Evolutionary conservation across 23 tunicate species (phyloP).

Genomic region (Halocynthia aurantium): DNA sequence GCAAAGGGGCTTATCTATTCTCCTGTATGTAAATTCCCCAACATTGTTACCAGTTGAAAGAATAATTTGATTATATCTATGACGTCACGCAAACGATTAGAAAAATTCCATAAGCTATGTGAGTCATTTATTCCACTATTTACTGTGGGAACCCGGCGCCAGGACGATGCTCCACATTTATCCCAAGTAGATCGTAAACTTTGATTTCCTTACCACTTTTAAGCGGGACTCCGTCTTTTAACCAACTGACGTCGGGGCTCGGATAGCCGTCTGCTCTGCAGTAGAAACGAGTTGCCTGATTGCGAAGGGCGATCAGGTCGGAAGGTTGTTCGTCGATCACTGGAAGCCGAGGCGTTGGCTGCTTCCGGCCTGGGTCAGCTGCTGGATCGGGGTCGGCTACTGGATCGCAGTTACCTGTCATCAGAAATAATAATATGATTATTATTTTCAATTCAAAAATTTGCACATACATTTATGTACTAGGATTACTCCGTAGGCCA

Average conservation of each 20-base stretch:
- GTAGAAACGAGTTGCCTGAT: neutral
- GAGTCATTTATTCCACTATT: neutral
- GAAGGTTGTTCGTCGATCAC: slow-evolving; percentile 3
- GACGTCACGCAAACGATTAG: neutral
- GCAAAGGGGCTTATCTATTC: no score
- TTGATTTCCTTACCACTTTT: no score
- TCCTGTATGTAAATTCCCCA: no score
- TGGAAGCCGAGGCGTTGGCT: neutral
- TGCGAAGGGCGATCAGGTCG: neutral
- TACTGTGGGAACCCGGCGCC: neutral
- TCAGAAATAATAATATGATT: neutral
- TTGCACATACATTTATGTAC: no score
- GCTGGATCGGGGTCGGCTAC: slow-evolving; percentile 5
- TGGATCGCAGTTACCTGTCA: neutral
- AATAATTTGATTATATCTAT: no score
- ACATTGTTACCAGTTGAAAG: no score
- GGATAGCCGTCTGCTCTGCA: slow-evolving; percentile 30
- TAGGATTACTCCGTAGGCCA: no score
- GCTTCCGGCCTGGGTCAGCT: slow-evolving; percentile 2
- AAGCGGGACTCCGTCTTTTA: slow-evolving; percentile 12
- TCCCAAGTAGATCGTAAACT: no score
- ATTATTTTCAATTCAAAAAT: no score
- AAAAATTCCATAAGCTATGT: neutral
- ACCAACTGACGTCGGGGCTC: slow-evolving; percentile 8
- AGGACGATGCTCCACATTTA: no score